Conservation (phyloP, 2,797 vertebrate genomes). For the Loris lydekkerianus region DNA sequence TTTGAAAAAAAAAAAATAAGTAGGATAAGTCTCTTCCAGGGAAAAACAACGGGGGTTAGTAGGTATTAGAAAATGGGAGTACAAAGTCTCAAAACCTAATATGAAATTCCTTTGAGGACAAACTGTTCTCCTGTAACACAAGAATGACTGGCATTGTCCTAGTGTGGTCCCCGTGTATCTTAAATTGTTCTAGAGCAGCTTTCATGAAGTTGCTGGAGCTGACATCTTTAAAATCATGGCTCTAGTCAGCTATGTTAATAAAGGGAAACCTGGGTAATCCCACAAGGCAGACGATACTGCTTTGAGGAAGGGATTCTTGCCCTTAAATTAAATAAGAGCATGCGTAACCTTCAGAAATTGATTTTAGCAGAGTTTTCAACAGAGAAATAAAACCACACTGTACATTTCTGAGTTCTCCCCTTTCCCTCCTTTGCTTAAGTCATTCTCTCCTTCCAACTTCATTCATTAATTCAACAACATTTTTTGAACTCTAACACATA, state of each 20-base stretch:
- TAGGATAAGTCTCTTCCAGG: slow-evolving; percentile 53
- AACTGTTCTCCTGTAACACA: background rate
- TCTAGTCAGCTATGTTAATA: background rate
- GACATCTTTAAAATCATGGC: slow-evolving; percentile 29
- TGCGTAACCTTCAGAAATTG: background rate
- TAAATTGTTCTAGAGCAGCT: slow-evolving; percentile 2
- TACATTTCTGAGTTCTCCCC: background rate
- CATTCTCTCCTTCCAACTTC: slow-evolving; percentile 1
- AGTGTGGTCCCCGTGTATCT: background rate
- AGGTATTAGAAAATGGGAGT: background rate
- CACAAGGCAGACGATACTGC: background rate
- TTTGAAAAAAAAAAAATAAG: slow-evolving; percentile 47
- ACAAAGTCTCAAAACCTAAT: slow-evolving; percentile 55
- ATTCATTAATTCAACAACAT: background rate
- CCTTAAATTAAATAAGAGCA: background rate
- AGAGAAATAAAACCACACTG: slow-evolving; percentile 40
- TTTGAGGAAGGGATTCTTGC: background rate
- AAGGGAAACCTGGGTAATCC: background rate
- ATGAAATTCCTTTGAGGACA: slow-evolving; percentile 36
- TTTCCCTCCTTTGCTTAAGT: background rate
- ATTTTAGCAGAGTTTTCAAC: background rate
- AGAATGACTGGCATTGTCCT: background rate
- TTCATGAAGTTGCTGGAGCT: slow-evolving; percentile 9
- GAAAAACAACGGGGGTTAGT: slow-evolving; percentile 39
- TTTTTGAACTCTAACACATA: background rate